phyloP scores from a whole-genome alignment of 2,113 vertebrate species.

The Malurus melanocephalus region DNA sequence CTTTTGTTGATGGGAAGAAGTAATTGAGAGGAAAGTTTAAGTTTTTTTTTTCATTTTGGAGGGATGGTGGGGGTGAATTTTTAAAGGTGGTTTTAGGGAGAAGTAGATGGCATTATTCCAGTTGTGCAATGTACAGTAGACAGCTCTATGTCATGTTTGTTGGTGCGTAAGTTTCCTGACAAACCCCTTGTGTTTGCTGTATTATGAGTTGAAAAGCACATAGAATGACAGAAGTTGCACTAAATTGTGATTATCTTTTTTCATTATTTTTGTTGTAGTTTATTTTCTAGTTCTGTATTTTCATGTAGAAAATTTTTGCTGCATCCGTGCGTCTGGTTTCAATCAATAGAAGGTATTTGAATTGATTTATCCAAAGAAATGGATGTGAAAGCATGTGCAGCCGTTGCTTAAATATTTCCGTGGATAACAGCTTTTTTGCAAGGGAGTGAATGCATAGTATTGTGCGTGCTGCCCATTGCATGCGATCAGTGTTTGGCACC shows the following conservation, averaged over 20 bases:
- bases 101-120: not conserved
- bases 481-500: constrained; percentile 75
- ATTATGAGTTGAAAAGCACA: not conserved
- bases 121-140: not conserved
- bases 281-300: not conserved
- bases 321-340: not conserved
- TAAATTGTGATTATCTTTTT: not conserved
- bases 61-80: not conserved
- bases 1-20: not conserved
- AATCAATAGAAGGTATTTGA: not conserved
- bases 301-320: not conserved
- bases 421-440: constrained; percentile 18
- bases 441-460: constrained; percentile 50
- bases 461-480: constrained; percentile 69
- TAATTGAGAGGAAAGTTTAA: not conserved
- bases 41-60: no score
- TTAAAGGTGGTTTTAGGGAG: not conserved
- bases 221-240: not conserved
- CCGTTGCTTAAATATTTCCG: constrained; percentile 32
- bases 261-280: not conserved
- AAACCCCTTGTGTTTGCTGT: not conserved
- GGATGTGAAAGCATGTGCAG: constrained; percentile 6
- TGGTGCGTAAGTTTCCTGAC: not conserved
- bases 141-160: not conserved
- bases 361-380: not conserved